Base-by-base conservation (phyloP, 1,140 invertebrate species). In the Littorina saxatilis region DNA sequence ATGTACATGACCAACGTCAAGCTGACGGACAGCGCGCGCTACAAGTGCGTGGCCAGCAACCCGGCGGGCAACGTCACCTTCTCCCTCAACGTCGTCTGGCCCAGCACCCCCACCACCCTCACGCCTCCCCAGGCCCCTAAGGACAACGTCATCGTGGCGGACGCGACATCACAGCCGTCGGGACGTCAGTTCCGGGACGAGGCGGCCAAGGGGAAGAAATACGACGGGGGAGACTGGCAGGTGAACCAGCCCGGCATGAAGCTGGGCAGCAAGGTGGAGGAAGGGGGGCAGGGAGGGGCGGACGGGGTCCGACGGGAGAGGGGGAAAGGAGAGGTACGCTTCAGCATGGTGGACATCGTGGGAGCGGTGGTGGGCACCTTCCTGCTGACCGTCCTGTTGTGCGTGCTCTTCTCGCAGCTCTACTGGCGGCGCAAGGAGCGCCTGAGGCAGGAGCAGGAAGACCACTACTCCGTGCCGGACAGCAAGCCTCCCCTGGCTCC, bases 21-120 rank as follows among this genome's bases (percentile, higher is more conserved):
- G 73, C 81, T 85, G 5, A 83, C 81, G 15, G 82, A 83, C 47
- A 90, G 88, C 40, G 87, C 87, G 15, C 85, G 82, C 72, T 92
- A 91, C 81, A 86, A 88, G 78, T 92, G 91, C 80, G 82, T 92
- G 35, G 91, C 91, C 20, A 90, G 87, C 80, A 92, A 92, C 81
- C 89, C 90, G 0, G 91, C 90, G 0, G 91, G 91, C 15, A 92
- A 92, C 77, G 90, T 91, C 7, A 92, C 91, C 13, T 88, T 92
- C 43, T 89, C 89, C 1, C 80, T 92, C 15, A 91, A 91, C 81
- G 89, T 92, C 35, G 86, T 87, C 17, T 92, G 90, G 90, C 91
- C 91, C 5, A 17, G 37, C 0, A 23, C 40, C n/a, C 50, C 37
- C 17, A 81, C 70, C 17, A 68, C 80, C 15, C 20, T 58, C 17